These are phyloP conservation scores for Hippopotamus amphibius DNA, from an alignment of 2,113 vertebrate species.

Conservation along the genomic window DNA sequence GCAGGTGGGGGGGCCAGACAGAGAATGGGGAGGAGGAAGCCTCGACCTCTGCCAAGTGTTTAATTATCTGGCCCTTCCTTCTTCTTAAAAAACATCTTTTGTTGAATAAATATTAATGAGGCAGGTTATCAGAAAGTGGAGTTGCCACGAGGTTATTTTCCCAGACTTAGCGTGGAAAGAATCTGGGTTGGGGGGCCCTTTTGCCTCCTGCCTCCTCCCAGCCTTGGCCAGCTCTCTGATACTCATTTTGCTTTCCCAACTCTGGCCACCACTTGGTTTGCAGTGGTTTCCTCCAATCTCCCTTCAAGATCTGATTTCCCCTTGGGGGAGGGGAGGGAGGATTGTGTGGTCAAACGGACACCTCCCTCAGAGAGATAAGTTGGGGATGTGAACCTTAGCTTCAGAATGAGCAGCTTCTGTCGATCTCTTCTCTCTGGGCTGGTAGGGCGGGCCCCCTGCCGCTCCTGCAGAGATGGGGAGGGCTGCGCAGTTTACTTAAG, in stretches of 20 bases:
- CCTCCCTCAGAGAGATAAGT: conserved; percentile 51
- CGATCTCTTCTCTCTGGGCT: not conserved
- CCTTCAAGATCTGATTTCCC: conserved; percentile 37
- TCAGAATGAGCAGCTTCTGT: conserved; percentile 63
- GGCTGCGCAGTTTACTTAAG: conserved; percentile 79
- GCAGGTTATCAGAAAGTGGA: conserved; percentile 40
- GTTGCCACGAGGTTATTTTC: conserved; percentile 11
- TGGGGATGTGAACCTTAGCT: conserved; percentile 57
- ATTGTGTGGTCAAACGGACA: conserved; percentile 36
- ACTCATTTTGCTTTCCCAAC: not conserved
- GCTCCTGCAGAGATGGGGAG: conserved; percentile 61
- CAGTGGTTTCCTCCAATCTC: not conserved
- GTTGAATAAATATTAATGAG: conserved; percentile 70
- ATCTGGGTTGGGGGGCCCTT: not conserved
- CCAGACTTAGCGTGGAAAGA: not conserved
- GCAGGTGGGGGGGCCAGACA: no score
- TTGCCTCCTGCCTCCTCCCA: not conserved
- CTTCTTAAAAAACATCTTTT: conserved; percentile 16
- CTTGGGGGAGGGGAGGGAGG: not conserved
- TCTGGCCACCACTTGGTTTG: conserved; percentile 33
- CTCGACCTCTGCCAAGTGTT: not conserved
- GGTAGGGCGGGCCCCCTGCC: not conserved
- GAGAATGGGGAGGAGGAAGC: not conserved
- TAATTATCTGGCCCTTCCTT: conserved; percentile 45
- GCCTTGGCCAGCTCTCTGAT: not conserved